phyloP scores from a whole-genome alignment of 2,888 invertebrate species.

The Corythucha ciliata region DNA sequence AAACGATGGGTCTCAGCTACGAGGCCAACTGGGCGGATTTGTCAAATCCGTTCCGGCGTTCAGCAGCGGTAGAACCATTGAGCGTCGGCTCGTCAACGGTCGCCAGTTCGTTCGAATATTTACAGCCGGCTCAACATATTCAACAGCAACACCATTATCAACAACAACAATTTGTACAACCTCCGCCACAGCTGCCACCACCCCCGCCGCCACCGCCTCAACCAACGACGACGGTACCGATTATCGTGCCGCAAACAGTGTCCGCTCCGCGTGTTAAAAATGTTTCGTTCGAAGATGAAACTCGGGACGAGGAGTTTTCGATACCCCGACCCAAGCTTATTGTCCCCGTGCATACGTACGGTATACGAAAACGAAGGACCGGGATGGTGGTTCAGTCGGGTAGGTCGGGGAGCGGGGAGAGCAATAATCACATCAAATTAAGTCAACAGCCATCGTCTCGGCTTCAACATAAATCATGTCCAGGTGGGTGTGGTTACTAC shows the following conservation, averaged over 20 bases:
- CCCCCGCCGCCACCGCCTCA: constrained; percentile 5
- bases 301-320: constrained; percentile 50
- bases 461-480: constrained; percentile 39
- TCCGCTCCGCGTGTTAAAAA: constrained; percentile 8
- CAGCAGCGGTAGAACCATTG: no score
- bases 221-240: constrained; percentile 25
- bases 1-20: constrained; percentile 66
- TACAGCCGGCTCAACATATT: constrained; percentile 14
- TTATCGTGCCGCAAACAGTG: constrained; percentile 3
- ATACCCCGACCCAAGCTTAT: constrained; percentile 79
- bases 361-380: constrained; percentile 65
- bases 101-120: constrained; percentile 27
- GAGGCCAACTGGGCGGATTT: constrained; percentile 73
- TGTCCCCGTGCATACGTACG: constrained; percentile 81
- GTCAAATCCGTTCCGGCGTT: constrained; percentile 18
- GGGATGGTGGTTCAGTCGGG: constrained; percentile 46
- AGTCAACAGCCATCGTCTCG: constrained; percentile 28
- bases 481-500: constrained; percentile 32
- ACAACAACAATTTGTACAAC: background rate
- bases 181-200: constrained; percentile 5
- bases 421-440: no score
- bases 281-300: constrained; percentile 23
- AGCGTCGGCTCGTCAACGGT: constrained; percentile 22
- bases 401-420: constrained; percentile 26
- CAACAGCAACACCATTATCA: constrained; percentile 1